Evolutionary conservation across 35 echinoderm and acorn worm genomes (phyloP), one percentile per base, ranked within the genome.

Genomic region (Lytechinus variegatus): DNA sequence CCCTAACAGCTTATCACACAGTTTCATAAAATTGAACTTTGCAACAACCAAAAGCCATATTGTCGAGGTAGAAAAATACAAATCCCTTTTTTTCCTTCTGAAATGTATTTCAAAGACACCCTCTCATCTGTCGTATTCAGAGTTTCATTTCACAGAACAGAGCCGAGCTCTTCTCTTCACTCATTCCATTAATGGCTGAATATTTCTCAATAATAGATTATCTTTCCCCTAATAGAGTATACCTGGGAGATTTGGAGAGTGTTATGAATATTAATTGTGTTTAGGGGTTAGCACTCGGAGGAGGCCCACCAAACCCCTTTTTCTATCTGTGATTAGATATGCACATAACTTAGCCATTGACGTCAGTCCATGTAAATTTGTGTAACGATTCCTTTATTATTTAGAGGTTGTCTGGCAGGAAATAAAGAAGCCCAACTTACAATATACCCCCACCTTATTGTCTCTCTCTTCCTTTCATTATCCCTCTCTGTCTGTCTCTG

Each of bases 141-240:
- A 79, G n/a, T 79, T 24, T 79, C 4, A 24, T 79, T 19, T 79
- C 1, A 5, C 16, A n/a, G 66, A 24, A 71, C 24, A 79, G 16
- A 79, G 66, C n/a, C n/a, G 16, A 79, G 16, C 21, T 24, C 7
- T 79, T 24, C 66, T 4, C 66, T 79, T 79, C 14, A 79, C 66
- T 79, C 66, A 79, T 79, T 79, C 66, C 66, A 19, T 79, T 79
- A 24, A 79, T 5, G 66, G 19, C 1, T 24, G 19, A 79, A 79
- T 7, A 79, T 79, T 79, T 79, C 66, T 79, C 66, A 79, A 79
- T 79, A 79, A 79, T 79, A 79, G 66, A 79, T 79, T 79, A 79
- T 79, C 66, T 24, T 19, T 79, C 14, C 66, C 66, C 66, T 79
- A 79, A 79, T 79, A 79, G 66, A 79, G 66, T 6, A 8, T 79